Conservation (phyloP, 1,140 invertebrate genomes). For the Meloidogyne hapla region DNA sequence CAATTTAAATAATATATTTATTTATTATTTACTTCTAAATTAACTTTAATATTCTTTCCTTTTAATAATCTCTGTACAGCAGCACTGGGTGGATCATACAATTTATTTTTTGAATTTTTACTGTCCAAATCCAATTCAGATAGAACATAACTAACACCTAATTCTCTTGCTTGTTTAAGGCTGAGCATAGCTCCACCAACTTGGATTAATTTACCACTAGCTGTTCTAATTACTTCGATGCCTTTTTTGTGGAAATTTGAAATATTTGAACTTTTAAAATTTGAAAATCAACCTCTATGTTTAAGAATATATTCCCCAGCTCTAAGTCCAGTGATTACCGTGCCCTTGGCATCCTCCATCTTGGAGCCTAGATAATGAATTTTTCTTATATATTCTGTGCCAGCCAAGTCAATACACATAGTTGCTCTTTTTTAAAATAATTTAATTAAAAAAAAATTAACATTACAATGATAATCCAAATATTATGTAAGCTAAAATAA, state of each 20-base stretch:
- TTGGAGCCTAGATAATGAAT: constrained; percentile 63
- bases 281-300: constrained; percentile 19
- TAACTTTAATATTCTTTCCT: constrained; percentile 60
- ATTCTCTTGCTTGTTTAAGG: constrained; percentile 51
- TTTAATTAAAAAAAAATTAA: constrained; percentile 11
- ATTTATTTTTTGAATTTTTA: constrained; percentile 53
- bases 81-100: constrained; percentile 59
- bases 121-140: constrained; percentile 57
- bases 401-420: constrained; percentile 63
- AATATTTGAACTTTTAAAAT: constrained; percentile 17
- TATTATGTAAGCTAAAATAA: constrained; percentile 64
- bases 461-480: constrained; percentile 61
- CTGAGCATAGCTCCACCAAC: constrained; percentile 61
- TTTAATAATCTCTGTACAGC: constrained; percentile 55
- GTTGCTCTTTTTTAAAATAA: constrained; percentile 52
- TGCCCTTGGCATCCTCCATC: constrained; percentile 64
- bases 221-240: constrained; percentile 61
- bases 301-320: constrained; percentile 42
- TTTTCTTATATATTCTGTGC: constrained; percentile 62
- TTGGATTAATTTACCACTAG: constrained; percentile 59
- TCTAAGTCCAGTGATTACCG: constrained; percentile 55
- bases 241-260: constrained; percentile 38
- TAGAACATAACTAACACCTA: constrained; percentile 58
- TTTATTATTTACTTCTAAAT: constrained; percentile 20
- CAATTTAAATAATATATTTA: constrained; percentile 13